phyloP scores from a whole-genome alignment of 1,140 invertebrate genomes.

The Hestina assimilis region DNA sequence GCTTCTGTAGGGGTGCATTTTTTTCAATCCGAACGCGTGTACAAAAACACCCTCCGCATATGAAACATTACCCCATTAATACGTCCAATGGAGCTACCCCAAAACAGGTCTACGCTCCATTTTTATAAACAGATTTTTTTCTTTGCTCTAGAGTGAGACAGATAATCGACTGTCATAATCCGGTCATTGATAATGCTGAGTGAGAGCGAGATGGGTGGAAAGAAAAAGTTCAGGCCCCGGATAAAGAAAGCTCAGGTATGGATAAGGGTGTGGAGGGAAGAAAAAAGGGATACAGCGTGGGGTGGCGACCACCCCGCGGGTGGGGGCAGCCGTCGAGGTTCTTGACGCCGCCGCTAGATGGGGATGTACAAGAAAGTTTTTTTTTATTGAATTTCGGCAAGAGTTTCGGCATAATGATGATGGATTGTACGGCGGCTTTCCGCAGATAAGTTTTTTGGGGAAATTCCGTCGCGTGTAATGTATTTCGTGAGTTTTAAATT shows the following conservation, averaged over 20 bases:
- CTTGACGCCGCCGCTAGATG: conserved; percentile 62
- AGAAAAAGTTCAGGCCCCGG: conserved; percentile 67
- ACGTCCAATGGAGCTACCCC: conserved; percentile 65
- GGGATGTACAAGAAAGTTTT: conserved; percentile 65
- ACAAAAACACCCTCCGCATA: conserved; percentile 71
- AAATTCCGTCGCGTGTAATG: conserved; percentile 66
- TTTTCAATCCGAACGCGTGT: conserved; percentile 63
- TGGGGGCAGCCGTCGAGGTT: conserved; percentile 44
- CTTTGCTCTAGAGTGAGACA: conserved; percentile 51
- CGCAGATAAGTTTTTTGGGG: conserved; percentile 70
- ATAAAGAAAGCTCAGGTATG: conserved; percentile 76
- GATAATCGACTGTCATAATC: conserved; percentile 35
- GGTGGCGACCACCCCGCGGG: conserved; percentile 51
- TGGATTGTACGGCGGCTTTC: conserved; percentile 71
- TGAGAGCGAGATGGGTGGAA: conserved; percentile 58
- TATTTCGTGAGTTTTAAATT: conserved; percentile 69
- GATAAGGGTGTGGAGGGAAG: conserved; percentile 74
- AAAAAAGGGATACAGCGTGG: conserved; percentile 73
- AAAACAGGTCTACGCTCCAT: conserved; percentile 59
- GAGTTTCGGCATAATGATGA: conserved; percentile 75
- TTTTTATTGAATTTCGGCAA: conserved; percentile 74
- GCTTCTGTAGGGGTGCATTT: conserved; percentile 64
- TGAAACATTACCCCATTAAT: conserved; percentile 74
- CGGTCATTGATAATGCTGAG: conserved; percentile 11
- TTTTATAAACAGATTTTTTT: conserved; percentile 76